These are phyloP conservation scores for Synchiropus splendidus DNA, from an alignment of 2,113 vertebrate genomes.

Conservation along the genomic window DNA sequence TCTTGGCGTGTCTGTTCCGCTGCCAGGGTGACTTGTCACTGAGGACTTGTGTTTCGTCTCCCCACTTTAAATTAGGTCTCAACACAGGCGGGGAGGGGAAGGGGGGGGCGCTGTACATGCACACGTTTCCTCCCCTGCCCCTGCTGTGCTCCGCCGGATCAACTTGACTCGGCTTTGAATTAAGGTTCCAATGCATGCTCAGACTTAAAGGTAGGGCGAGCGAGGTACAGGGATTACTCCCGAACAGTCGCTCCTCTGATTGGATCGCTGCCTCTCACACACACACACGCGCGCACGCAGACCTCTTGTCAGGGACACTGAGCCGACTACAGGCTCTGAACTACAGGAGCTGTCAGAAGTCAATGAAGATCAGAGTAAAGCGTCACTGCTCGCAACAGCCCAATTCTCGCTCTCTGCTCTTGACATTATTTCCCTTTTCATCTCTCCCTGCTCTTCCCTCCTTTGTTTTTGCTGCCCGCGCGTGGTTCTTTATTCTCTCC, in stretches of 20 bases:
- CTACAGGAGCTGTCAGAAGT: too few species aligned
- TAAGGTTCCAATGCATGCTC: constrained; percentile 52
- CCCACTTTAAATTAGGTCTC: constrained; percentile 64
- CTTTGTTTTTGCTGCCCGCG: too few species aligned
- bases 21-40: constrained; percentile 42
- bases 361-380: too few species aligned
- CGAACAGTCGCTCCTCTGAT: constrained; percentile 4
- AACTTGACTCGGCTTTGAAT: constrained; percentile 52
- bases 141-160: constrained; percentile 47
- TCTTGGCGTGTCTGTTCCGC: constrained; percentile 18
- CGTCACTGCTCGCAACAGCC: too few species aligned
- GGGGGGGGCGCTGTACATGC: constrained; percentile 40
- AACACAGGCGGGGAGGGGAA: too few species aligned
- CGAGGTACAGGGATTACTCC: constrained; percentile 20
- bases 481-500: too few species aligned
- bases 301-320: not conserved
- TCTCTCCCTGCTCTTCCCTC: not conserved
- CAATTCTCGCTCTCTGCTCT: too few species aligned
- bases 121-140: constrained; percentile 18
- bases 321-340: too few species aligned
- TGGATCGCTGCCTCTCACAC: constrained; percentile 14
- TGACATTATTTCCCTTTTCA: too few species aligned
- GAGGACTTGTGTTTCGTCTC: constrained; percentile 49
- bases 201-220: constrained; percentile 22
- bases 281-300: constrained; percentile 31